A percentile compares a stretch with the other conserved stretches of the same genome.
Evolutionary conservation across 2,113 vertebrate genomes (phyloP).

Genomic region (Atrichornis clamosus): DNA sequence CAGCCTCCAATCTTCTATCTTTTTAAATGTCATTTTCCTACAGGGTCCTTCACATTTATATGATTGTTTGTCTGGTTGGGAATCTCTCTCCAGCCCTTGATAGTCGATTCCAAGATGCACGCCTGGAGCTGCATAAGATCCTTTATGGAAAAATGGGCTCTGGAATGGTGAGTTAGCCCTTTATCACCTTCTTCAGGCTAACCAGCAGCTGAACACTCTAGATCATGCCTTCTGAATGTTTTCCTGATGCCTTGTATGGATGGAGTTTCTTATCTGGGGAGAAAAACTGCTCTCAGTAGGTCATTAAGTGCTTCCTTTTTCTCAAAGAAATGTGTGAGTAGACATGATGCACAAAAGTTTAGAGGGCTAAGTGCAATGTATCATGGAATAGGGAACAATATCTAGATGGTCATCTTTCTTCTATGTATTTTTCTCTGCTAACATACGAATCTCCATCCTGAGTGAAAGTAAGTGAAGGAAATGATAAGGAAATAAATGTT

Average conservation of each 20-base stretch:
- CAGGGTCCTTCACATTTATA: slow-evolving; percentile 70
- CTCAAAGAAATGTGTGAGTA: not conserved
- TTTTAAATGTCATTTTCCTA: not conserved
- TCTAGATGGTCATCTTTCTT: not conserved
- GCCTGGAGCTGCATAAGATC: slow-evolving; percentile 39
- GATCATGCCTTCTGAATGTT: not conserved
- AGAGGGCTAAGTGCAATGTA: not conserved
- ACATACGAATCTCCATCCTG: not conserved
- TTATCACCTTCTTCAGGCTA: not conserved
- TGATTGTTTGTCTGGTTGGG: slow-evolving; percentile 70
- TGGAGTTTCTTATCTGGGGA: not conserved
- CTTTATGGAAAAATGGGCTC: slow-evolving; percentile 40
- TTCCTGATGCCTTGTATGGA: not conserved
- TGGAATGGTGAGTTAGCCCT: slow-evolving; percentile 35
- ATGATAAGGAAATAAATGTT: not conserved
- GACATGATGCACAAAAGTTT: not conserved
- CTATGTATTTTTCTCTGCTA: not conserved
- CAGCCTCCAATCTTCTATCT: not conserved
- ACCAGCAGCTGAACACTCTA: not conserved
- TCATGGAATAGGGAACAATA: not conserved
- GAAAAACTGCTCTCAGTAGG: not conserved
- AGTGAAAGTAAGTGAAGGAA: not conserved
- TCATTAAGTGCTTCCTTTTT: not conserved
- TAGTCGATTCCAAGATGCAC: slow-evolving; percentile 70
- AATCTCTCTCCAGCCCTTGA: slow-evolving; percentile 73